A percentile compares a stretch with the other conserved stretches of the same genome.
These are phyloP conservation scores for Chrysaora quinquecirrha DNA, from an alignment of 30 jellyfish, hydroid and myxozoan genomes.

Conservation along the genomic window DNA sequence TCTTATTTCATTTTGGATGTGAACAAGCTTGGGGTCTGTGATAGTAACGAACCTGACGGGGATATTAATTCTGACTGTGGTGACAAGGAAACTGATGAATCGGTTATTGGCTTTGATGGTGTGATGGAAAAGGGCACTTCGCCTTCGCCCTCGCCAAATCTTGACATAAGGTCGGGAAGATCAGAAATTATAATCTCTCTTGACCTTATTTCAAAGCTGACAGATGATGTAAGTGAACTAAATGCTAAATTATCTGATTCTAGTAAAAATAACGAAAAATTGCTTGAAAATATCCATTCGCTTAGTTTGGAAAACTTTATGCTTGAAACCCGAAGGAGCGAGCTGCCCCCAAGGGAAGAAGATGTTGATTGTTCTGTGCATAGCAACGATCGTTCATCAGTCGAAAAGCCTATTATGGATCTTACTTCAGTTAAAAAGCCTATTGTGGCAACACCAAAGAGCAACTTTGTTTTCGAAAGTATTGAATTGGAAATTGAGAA, in stretches of 20 bases:
- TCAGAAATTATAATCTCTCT: not conserved
- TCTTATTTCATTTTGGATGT: too few relatives aligned
- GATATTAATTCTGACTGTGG: too few relatives aligned
- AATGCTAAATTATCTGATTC: not conserved
- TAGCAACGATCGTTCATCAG: not conserved
- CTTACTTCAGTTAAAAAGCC: not conserved
- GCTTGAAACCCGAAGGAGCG: not conserved
- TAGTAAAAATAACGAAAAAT: not conserved
- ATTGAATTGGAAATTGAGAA: not conserved
- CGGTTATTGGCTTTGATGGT: not conserved
- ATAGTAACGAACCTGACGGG: too few relatives aligned
- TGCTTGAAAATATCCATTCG: not conserved
- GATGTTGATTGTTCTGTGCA: not conserved
- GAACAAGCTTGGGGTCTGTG: slow-evolving; percentile 6
- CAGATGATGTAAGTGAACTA: not conserved
- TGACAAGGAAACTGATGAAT: not conserved
- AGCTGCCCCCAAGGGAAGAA: slow-evolving; percentile 7
- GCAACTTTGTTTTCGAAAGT: not conserved
- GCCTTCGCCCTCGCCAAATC: slow-evolving; percentile 1
- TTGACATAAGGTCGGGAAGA: not conserved
- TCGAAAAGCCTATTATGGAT: not conserved
- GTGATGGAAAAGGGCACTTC: not conserved
- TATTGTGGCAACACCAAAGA: not conserved
- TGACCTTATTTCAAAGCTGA: not conserved
- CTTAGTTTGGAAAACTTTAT: not conserved